phyloP scores from a whole-genome alignment of 1,140 invertebrate species.

The Cyrtorhinus lividipennis region DNA sequence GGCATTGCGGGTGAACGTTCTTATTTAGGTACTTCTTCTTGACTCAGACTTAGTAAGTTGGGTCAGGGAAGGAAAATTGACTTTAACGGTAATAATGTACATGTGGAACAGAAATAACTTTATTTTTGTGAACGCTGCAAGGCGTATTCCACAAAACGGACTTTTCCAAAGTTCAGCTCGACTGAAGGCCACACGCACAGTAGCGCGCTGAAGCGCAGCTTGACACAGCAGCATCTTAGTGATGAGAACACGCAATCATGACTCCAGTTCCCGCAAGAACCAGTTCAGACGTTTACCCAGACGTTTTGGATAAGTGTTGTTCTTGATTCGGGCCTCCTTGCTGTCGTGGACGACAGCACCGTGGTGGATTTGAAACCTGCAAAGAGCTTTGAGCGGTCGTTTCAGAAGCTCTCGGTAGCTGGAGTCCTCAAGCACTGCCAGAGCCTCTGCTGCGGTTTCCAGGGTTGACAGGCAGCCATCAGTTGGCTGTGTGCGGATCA shows the following conservation, averaged over 20 bases:
- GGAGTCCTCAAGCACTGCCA: conserved; percentile 59
- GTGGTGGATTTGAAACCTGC: conserved; percentile 70
- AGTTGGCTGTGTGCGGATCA: conserved; percentile 83
- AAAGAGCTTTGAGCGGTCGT: conserved; percentile 64
- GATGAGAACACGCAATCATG: neutral
- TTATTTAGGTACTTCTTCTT: no score
- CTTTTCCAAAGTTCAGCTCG: no score
- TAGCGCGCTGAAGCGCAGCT: no score
- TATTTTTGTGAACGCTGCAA: no score
- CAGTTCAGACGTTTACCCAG: conserved; percentile 53
- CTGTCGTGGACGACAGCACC: conserved; percentile 86
- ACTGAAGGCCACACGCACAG: no score
- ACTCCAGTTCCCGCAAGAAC: conserved; percentile 17
- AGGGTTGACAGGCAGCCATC: conserved; percentile 82
- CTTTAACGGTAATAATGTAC: no score
- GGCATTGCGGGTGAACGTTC: no score
- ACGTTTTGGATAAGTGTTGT: conserved; percentile 66
- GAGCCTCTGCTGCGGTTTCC: conserved; percentile 71
- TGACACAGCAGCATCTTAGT: no score
- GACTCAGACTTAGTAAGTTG: no score
- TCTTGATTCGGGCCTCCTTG: conserved; percentile 75
- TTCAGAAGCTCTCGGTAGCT: conserved; percentile 51
- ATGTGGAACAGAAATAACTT: no score
- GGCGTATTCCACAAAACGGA: no score
- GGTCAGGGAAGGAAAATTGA: no score